Base-by-base conservation (phyloP, 1,140 invertebrate genomes). In the Tetramorium simillimum region DNA sequence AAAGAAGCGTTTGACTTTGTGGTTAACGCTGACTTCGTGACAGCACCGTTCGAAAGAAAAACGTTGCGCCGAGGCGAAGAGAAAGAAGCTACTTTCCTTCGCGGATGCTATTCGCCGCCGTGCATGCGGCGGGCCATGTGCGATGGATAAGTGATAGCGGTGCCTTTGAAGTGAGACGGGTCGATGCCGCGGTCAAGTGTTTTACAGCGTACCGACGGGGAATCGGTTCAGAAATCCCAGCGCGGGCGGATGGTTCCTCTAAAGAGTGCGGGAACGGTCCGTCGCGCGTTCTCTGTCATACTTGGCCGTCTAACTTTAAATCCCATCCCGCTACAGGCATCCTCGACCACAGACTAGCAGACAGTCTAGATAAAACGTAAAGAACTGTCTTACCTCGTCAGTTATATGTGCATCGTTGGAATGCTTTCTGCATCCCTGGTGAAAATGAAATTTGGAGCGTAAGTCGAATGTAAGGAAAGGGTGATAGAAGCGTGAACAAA, bases 141-240 rank as follows among this genome's bases (percentile, higher is more conserved):
- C 90, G 72, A 67, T 49, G 89, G 76, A 90, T 91, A 91, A 92
- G 70, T 91, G 93, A 94, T 94, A 94, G 93, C 93, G 93, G 92
- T 86, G 43, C 85, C 91, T 92, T 94, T 93, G 87, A 93, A 81
- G 87, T 86, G 78, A 76, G 75, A 2, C 53, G 69, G 46, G 69
- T 87, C 73, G 73, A 91, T 86, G 63, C 78, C 89, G 75, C 88
- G 87, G 85, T 94, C 92, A 92, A 94, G 93, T 94, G 91, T 82
- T 89, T 90, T 73, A 84, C 75, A 65, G 78, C 78, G 40, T 24
- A 46, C 21, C 53, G 69, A 43, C 40, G 37, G 69, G 14, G 37
- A 60, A 82, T 84, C 80, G 80, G 53, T 84, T 49, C 80, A 72
- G 65, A 60, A 40, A 43, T 40, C 40, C 21, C 21, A 49, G 65